A percentile compares a stretch with the other conserved stretches of the same genome.
These are phyloP conservation scores for Chrosomus eos DNA, from an alignment of 2,797 vertebrate species.

Conservation along the genomic window DNA sequence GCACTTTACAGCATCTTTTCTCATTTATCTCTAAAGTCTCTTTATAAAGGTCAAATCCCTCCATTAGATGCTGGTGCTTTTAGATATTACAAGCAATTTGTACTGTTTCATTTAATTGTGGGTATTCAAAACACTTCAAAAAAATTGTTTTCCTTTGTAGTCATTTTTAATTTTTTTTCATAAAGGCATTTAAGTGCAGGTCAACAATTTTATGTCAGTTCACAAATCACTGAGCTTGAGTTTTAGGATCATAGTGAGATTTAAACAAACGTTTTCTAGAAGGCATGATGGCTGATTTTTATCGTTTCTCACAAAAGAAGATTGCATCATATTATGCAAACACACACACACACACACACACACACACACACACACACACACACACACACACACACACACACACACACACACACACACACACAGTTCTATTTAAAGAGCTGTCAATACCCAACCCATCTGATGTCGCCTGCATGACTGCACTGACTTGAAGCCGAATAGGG, in stretches of 20 bases:
- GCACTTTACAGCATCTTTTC: constrained; percentile 34
- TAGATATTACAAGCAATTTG: constrained; percentile 20
- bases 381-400: too few species aligned
- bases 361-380: too few species aligned
- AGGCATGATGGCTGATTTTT: not conserved
- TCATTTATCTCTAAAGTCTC: constrained; percentile 45
- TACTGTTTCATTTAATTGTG: not conserved
- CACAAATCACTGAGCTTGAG: not conserved
- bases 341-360: not conserved
- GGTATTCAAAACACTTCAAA: constrained; percentile 24
- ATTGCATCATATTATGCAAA: constrained; percentile 4
- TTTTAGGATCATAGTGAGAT: not conserved
- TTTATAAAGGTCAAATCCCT: constrained; percentile 55
- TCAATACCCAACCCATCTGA: constrained; percentile 38
- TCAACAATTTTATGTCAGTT: not conserved
- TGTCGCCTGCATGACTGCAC: constrained; percentile 32
- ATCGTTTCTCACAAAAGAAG: not conserved
- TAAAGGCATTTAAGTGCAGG: not conserved
- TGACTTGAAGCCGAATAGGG: constrained; percentile 26
- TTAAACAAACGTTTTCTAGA: not conserved
- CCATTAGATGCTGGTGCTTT: constrained; percentile 36
- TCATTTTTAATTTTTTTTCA: not conserved
- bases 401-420: not conserved
- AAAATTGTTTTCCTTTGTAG: not conserved
- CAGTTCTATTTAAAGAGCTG: constrained; percentile 44